These are phyloP conservation scores for Zootoca vivipara DNA, from an alignment of 2,113 vertebrate genomes.

Conservation along the genomic window DNA sequence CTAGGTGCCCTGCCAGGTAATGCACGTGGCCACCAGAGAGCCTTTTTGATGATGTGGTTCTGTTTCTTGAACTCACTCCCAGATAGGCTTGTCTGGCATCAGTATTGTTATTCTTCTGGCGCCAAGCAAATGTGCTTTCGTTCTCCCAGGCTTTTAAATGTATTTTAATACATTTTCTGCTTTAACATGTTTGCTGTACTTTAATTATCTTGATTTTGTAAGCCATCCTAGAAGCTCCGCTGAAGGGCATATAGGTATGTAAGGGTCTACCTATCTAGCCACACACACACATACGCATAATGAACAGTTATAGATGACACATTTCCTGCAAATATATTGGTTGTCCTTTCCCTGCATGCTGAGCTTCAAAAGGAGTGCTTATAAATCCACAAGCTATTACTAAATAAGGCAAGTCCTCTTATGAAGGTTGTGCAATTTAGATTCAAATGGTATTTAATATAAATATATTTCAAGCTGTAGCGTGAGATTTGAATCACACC, in stretches of 20 bases:
- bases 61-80: neutral
- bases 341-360: neutral
- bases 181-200: neutral
- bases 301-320: neutral
- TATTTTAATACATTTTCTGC: neutral
- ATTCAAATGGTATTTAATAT: conserved; percentile 18
- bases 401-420: neutral
- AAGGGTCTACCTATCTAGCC: no score
- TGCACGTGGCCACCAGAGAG: neutral
- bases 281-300: neutral
- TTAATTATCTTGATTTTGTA: neutral
- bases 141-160: neutral
- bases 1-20: neutral
- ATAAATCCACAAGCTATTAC: conserved; percentile 19
- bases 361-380: conserved; percentile 16
- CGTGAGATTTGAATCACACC: conserved; percentile 6
- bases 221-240: neutral
- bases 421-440: conserved; percentile 16
- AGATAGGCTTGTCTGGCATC: neutral
- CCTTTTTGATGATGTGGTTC: neutral
- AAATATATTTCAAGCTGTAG: conserved; percentile 32
- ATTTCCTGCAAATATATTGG: neutral
- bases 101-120: neutral
- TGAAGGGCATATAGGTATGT: neutral
- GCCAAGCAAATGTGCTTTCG: neutral